A percentile compares a stretch with the other conserved stretches of the same genome.
These are phyloP conservation scores for Nothobranchius kuhntae DNA, from an alignment of 2,113 vertebrate species.

Conservation along the genomic window DNA sequence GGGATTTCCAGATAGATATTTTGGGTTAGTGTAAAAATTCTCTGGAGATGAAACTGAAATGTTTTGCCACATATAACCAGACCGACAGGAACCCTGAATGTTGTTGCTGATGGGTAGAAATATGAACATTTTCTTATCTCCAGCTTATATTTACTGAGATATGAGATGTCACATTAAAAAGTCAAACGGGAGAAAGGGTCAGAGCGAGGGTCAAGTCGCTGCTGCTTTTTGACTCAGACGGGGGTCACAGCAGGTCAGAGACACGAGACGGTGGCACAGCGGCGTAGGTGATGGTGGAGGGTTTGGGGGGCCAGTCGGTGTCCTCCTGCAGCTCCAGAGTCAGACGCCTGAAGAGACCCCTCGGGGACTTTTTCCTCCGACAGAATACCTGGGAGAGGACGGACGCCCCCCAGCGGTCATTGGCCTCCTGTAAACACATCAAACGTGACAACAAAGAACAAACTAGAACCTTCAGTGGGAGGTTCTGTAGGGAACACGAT, in stretches of 20 bases:
- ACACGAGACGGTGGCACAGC: slow-evolving; percentile 47
- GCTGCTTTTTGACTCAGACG: neutral
- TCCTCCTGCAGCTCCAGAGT: slow-evolving; percentile 88
- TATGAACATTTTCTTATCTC: no score
- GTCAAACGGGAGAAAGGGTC: no score
- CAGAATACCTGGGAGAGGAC: slow-evolving; percentile 79
- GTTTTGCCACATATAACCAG: no score
- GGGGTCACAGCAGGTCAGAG: slow-evolving; percentile 41
- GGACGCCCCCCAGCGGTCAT: slow-evolving; percentile 75
- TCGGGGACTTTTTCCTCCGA: slow-evolving; percentile 77
- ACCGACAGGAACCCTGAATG: no score
- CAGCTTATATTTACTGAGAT: no score
- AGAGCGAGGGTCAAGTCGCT: neutral
- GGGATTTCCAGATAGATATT: no score
- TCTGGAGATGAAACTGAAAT: no score
- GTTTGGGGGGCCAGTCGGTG: slow-evolving; percentile 89
- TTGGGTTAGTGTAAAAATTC: no score
- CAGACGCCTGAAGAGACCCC: slow-evolving; percentile 86
- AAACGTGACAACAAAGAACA: neutral
- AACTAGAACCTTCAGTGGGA: neutral
- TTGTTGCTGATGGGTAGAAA: no score
- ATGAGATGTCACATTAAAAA: no score
- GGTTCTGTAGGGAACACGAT: no score
- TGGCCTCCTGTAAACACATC: slow-evolving; percentile 73
- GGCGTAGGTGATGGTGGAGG: slow-evolving; percentile 85